A percentile compares a stretch with the other conserved stretches of the same genome.
Evolutionary conservation across 2,888 invertebrate species (phyloP).

Genomic region (Amphiduros pacificus): DNA sequence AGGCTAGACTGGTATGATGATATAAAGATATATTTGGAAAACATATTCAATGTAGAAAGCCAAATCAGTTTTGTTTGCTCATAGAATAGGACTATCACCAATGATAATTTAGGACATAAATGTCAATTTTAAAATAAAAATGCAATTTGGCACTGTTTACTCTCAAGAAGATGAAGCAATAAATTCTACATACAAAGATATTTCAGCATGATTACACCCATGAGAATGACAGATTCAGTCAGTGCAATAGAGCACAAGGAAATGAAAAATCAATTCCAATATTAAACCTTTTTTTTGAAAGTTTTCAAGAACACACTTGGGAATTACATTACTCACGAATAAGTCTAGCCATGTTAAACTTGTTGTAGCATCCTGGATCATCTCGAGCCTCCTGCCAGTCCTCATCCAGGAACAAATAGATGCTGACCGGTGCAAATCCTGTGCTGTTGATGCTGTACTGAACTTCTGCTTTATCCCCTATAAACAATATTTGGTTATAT

Average conservation of each 20-base stretch:
- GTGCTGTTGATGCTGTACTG: conserved; percentile 43
- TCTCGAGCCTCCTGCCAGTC: conserved; percentile 43
- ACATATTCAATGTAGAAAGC: no score
- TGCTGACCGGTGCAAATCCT: conserved; percentile 27
- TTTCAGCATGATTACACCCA: no score
- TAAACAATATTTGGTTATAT: no score
- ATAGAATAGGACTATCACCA: no score
- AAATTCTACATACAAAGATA: no score
- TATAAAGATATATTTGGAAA: background rate
- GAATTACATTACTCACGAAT: conserved; percentile 36
- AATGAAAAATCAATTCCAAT: background rate
- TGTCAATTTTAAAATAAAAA: no score
- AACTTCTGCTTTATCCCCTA: conserved; percentile 44
- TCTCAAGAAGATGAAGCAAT: no score
- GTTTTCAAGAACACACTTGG: background rate
- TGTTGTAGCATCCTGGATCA: conserved; percentile 36
- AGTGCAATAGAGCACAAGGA: background rate
- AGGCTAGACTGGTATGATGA: background rate
- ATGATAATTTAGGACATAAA: no score
- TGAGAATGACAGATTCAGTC: background rate
- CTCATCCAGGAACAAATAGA: conserved; percentile 46
- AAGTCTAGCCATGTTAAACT: conserved; percentile 40
- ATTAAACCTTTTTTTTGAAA: background rate
- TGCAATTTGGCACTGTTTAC: no score
- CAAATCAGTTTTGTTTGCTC: background rate